A percentile compares a stretch with the other conserved stretches of the same genome.
Conservation (phyloP, 2,888 invertebrate species). For the Allygus modestus region DNA sequence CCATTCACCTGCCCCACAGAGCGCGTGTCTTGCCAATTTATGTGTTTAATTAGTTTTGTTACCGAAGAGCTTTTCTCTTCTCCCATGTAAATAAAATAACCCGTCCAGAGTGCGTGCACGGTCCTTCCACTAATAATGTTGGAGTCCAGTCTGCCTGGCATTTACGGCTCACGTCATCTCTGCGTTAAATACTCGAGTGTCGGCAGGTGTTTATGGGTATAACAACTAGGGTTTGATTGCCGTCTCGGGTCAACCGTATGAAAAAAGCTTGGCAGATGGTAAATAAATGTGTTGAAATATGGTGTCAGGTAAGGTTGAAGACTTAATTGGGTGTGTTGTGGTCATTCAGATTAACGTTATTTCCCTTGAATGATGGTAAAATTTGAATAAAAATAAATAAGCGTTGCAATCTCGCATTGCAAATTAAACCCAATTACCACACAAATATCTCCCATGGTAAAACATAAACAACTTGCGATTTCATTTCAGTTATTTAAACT, state of each 20-base stretch:
- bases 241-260: not conserved
- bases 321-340: no score
- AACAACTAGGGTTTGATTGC: not conserved
- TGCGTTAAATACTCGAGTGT: constrained; percentile 18
- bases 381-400: no score
- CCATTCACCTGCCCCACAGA: constrained; percentile 1
- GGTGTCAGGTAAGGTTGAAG: constrained; percentile 36
- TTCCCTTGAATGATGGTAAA: no score
- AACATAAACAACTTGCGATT: no score
- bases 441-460: no score
- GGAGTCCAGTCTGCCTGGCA: not conserved
- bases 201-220: constrained; percentile 7
- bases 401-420: no score
- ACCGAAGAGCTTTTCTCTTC: not conserved
- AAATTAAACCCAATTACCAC: no score
- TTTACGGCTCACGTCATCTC: constrained; percentile 30
- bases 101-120: constrained; percentile 18
- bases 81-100: constrained; percentile 45
- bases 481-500: no score
- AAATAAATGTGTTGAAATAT: constrained; percentile 6
- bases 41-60: constrained; percentile 55
- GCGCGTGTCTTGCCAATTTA: constrained; percentile 49
- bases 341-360: no score
- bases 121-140: constrained; percentile 9
- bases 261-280: not conserved